phyloP scores from a whole-genome alignment of 1,140 invertebrate genomes.

The Ceratina japonica region DNA sequence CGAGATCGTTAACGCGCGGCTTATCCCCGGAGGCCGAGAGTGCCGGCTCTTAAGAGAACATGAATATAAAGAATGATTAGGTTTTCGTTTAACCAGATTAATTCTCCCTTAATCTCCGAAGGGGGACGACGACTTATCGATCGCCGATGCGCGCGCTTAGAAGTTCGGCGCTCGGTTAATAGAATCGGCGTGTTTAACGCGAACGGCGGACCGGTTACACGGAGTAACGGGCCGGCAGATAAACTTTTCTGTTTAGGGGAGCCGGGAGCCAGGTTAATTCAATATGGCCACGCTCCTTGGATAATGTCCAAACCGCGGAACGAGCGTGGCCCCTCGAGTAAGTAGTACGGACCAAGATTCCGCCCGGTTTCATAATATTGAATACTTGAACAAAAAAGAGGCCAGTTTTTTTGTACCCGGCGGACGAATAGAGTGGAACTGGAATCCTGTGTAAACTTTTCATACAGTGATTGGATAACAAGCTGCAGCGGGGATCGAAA shows the following conservation, averaged over 20 bases:
- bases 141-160: not conserved
- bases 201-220: not conserved
- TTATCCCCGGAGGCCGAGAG: constrained; percentile 10
- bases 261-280: constrained; percentile 23
- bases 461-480: constrained; percentile 63
- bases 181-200: constrained; percentile 25
- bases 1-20: constrained; percentile 32
- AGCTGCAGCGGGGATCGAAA: constrained; percentile 27
- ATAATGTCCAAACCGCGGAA: constrained; percentile 22
- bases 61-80: constrained; percentile 19
- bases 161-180: constrained; percentile 19
- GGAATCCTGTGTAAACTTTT: constrained; percentile 50
- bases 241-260: constrained; percentile 13
- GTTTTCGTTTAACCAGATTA: not conserved
- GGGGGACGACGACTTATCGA: constrained; percentile 15
- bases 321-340: not conserved
- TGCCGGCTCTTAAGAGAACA: constrained; percentile 11
- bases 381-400: constrained; percentile 21
- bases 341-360: not conserved
- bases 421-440: not conserved
- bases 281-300: constrained; percentile 25
- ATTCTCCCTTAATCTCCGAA: constrained; percentile 1
- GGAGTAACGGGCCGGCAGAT: constrained; percentile 12
- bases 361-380: not conserved
- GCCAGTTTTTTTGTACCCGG: constrained; percentile 12